Base-by-base conservation (phyloP, 2,113 vertebrate species). In the Gobius niger region DNA sequence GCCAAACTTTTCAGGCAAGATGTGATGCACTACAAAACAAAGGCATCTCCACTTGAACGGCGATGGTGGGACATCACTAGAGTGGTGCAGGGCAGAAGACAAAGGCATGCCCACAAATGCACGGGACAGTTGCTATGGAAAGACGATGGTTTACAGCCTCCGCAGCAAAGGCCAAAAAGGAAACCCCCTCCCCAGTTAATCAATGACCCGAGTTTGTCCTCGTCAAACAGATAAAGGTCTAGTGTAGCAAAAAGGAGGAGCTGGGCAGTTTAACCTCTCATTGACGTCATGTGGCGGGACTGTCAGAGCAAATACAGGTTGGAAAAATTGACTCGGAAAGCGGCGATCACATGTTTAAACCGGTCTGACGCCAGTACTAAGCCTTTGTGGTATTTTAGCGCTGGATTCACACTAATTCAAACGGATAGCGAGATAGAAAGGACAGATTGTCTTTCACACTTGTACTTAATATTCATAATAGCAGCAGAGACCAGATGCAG, bases 111-210 rank as follows among this genome's bases (percentile, higher is more conserved):
- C 80, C 72, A 63, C 69, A 81, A 69, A 52, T 63, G 61, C 7
- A 62, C 73, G 69, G 1, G 66, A 47, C 72, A 44, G 90, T 91
- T 90, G 82, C 90, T 77, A 88, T 80, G 84, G 89, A 75, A 68
- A 63, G 53, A 65, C 40, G 64, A 75, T 64, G 81, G 83, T 91
- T 90, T 89, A 88, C 72, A 64, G 70, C 77, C 50, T 59, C 65
- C 12, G 2, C 24, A 6, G 81, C 53, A 87, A 87, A 90, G 81
- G 84, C 70, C 75, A 66, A 24, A 47, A 72, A 86, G 75, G 85
- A 79, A 77, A 72, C 59, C 76, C 68, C 67, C 19, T 67, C 77
- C 34, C 64, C 78, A 66, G 84, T 87, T 82, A 87, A 89, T 89
- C 87, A 88, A 67, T 82, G 83, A 83, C 79, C 44, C 40, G 68